Evolutionary conservation across 1,140 invertebrate species (phyloP).

Genomic region (Bombus huntii): DNA sequence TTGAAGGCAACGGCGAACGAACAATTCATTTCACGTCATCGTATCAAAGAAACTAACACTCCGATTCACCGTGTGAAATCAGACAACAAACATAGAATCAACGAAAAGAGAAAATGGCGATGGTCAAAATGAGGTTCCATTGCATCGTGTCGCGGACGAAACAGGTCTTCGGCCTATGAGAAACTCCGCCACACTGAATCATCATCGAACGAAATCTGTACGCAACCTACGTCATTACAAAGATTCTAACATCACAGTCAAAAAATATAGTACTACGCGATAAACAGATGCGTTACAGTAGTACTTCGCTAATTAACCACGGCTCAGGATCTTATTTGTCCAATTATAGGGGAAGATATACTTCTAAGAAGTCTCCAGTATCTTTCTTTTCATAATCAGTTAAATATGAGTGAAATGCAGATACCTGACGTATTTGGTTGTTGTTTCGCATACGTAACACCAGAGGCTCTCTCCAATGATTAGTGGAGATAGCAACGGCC

Average conservation of each 20-base stretch:
- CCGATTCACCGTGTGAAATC: neutral
- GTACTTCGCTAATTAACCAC: neutral
- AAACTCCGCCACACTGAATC: neutral
- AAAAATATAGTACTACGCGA: constrained; percentile 63
- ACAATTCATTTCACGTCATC: neutral
- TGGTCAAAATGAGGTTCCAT: neutral
- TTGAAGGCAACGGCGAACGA: neutral
- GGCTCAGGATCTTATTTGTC: neutral
- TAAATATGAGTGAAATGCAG: too few species aligned
- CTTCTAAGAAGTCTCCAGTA: neutral
- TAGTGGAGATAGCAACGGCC: neutral
- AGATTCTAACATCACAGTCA: constrained; percentile 70
- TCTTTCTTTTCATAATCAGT: neutral
- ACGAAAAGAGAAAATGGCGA: constrained; percentile 16
- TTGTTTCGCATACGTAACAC: neutral
- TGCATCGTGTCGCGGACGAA: neutral
- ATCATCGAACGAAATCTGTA: constrained; percentile 39
- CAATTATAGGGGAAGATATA: too few species aligned
- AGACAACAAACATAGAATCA: constrained; percentile 1
- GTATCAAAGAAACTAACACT: neutral
- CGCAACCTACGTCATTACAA: constrained; percentile 54
- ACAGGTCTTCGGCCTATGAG: neutral
- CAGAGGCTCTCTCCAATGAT: neutral
- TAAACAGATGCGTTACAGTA: constrained; percentile 31
- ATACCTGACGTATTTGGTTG: neutral